These are phyloP conservation scores for Corythornis vintsioides DNA, from an alignment of 2,113 vertebrate genomes.

Conservation along the genomic window DNA sequence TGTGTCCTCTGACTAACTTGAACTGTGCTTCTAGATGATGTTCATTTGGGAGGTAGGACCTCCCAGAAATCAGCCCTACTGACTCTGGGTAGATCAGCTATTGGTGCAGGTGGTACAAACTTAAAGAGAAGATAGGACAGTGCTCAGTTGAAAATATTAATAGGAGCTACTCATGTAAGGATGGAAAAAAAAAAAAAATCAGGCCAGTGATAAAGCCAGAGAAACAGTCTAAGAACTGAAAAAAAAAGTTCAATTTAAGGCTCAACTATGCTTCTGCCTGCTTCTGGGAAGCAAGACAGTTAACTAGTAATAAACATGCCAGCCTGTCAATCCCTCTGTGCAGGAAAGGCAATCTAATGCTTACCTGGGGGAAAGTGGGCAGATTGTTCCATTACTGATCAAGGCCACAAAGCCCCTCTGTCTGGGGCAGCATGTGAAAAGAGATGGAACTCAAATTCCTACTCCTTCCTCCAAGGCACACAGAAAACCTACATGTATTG, in stretches of 20 bases:
- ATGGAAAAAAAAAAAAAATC: not conserved
- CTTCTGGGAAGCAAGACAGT: not conserved
- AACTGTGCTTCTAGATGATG: not conserved
- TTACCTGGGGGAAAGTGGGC: not conserved
- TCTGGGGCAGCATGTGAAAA: not conserved
- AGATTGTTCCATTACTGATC: conserved; percentile 33
- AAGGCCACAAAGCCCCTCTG: conserved; percentile 21
- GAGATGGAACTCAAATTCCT: not conserved
- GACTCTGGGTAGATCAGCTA: not conserved
- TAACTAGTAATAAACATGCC: not conserved
- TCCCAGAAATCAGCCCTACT: not conserved
- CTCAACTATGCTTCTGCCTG: not conserved
- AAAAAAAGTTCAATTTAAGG: not conserved
- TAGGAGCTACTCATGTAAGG: not conserved
- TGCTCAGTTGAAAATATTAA: not conserved
- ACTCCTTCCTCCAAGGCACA: not conserved
- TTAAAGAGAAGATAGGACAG: not conserved
- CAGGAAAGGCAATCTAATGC: not conserved
- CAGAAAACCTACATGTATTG: not conserved
- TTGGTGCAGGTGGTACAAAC: not conserved
- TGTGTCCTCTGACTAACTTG: not conserved
- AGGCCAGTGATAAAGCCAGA: not conserved
- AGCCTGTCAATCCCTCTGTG: not conserved
- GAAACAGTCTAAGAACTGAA: not conserved
- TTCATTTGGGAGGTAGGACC: rapidly evolving